phyloP scores from a whole-genome alignment of 2,113 vertebrate genomes.

The Coturnix japonica region DNA sequence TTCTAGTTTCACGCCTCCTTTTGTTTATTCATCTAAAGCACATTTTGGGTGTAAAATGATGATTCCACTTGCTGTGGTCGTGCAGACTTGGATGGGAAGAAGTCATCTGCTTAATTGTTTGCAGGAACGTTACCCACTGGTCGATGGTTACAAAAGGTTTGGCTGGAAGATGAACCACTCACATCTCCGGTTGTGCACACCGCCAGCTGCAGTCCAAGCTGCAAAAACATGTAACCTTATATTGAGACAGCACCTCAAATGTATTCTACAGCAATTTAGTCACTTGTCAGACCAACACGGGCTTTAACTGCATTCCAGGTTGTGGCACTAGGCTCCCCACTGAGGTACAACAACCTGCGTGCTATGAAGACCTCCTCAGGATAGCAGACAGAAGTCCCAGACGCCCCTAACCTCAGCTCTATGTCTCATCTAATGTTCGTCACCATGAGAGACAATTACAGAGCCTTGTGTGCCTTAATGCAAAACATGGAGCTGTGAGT shows the following conservation, averaged over 20 bases:
- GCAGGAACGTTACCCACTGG: not conserved
- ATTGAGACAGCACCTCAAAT: not conserved
- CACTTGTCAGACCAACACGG: not conserved
- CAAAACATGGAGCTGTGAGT: slow-evolving; percentile 4
- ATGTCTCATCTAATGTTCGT: slow-evolving; percentile 23
- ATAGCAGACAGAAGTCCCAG: slow-evolving; percentile 15
- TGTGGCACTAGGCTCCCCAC: not conserved
- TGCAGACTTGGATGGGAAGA: not conserved
- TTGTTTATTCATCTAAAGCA: slow-evolving; percentile 1
- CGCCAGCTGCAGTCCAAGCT: not conserved
- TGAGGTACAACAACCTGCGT: not conserved
- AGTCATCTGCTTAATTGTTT: not conserved
- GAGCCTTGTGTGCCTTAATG: slow-evolving; percentile 25
- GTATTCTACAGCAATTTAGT: not conserved
- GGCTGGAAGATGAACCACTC: not conserved
- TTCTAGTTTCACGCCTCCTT: not conserved
- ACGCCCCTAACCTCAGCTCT: not conserved
- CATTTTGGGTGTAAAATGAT: not conserved
- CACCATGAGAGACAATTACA: slow-evolving; percentile 11
- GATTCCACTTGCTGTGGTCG: not conserved
- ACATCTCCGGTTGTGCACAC: not conserved
- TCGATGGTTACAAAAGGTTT: not conserved
- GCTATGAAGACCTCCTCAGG: not conserved
- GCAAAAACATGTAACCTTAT: not conserved
- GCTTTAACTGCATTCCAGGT: not conserved